Evolutionary conservation across 2,113 vertebrate species (phyloP).

Genomic region (Morone saxatilis): DNA sequence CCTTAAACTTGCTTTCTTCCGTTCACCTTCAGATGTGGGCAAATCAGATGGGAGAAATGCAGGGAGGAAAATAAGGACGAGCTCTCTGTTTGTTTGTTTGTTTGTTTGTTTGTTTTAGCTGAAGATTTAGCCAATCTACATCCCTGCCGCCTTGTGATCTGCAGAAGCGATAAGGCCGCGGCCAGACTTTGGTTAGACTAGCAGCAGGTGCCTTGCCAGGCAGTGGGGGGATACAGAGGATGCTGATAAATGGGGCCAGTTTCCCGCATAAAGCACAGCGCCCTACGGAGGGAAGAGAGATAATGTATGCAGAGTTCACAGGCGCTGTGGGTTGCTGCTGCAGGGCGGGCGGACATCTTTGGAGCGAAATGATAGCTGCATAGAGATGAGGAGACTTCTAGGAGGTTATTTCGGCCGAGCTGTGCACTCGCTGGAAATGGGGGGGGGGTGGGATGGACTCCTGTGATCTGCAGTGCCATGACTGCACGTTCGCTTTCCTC

Average conservation of each 20-base stretch:
- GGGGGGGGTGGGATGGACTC: conserved; percentile 15
- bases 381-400: conserved; percentile 67
- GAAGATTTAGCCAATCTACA: conserved; percentile 67
- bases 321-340: conserved; percentile 72
- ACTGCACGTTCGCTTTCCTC: conserved; percentile 12
- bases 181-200: conserved; percentile 65
- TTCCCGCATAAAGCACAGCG: conserved; percentile 60
- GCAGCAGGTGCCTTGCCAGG: conserved; percentile 65
- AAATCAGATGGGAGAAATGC: conserved; percentile 51
- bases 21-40: conserved; percentile 70
- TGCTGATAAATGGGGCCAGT: conserved; percentile 72
- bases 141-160: conserved; percentile 63
- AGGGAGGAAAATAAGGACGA: conserved; percentile 25
- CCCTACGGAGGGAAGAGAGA: conserved; percentile 55
- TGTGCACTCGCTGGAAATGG: conserved; percentile 28
- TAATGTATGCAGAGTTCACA: conserved; percentile 81
- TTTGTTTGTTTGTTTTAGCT: conserved; percentile 67
- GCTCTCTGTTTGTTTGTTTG: conserved; percentile 32
- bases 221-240: conserved; percentile 52
- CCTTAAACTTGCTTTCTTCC: conserved; percentile 61
- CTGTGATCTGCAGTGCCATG: conserved; percentile 42
- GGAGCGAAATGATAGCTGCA: conserved; percentile 68
- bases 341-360: conserved; percentile 67
- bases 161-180: conserved; percentile 64
- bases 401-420: conserved; percentile 56